phyloP scores from a whole-genome alignment of 2,888 invertebrate species.

The Cephus spinipes region DNA sequence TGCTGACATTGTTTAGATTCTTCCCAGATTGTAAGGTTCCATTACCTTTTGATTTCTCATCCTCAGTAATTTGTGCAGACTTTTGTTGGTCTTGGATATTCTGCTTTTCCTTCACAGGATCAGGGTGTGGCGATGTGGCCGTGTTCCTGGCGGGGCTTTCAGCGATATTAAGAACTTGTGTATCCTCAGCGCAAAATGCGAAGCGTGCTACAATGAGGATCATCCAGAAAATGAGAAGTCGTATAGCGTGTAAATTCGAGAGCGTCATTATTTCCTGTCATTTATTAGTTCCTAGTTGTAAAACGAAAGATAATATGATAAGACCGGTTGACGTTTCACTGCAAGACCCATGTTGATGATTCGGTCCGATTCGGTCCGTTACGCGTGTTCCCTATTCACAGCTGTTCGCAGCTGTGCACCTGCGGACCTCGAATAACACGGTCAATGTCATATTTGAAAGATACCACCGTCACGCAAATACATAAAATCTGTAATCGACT shows the following conservation, averaged over 20 bases:
- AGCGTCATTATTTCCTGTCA: conserved; percentile 44
- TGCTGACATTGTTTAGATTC: not conserved
- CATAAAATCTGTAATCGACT: not conserved
- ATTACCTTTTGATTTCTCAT: conserved; percentile 21
- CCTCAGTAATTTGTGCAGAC: conserved; percentile 9
- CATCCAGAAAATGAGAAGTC: conserved; percentile 42
- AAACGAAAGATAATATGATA: not conserved
- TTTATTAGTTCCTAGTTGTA: conserved; percentile 25
- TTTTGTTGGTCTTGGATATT: conserved; percentile 8
- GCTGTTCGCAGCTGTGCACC: not conserved
- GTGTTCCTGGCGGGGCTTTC: not conserved
- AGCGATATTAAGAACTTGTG: not conserved
- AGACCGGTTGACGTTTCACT: conserved; percentile 25
- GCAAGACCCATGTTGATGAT: conserved; percentile 30
- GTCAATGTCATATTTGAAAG: not conserved
- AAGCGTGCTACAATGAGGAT: conserved; percentile 41
- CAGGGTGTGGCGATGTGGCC: not conserved
- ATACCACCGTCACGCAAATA: not conserved
- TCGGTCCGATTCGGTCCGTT: not conserved
- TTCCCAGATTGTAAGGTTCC: conserved; percentile 33
- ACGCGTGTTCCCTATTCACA: conserved; percentile 1
- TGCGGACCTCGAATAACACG: not conserved
- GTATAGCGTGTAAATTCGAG: conserved; percentile 43
- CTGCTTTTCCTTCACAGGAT: not conserved
- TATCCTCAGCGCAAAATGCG: conserved; percentile 34